Evolutionary conservation across 2,113 vertebrate genomes (phyloP).

Genomic region (Meles meles): DNA sequence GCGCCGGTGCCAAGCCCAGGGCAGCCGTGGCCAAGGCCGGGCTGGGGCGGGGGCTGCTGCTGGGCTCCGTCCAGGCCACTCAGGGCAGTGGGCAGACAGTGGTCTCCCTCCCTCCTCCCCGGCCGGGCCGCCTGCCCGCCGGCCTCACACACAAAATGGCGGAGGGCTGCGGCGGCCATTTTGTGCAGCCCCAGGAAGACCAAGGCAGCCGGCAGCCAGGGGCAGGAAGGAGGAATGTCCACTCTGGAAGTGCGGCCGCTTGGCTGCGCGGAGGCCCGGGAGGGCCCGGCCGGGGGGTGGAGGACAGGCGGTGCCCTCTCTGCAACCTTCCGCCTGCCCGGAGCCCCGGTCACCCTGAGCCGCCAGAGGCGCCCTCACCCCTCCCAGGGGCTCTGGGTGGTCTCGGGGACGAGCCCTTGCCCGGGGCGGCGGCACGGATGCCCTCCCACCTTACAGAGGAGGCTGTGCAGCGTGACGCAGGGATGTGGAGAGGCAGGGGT

Average conservation of each 20-base stretch:
- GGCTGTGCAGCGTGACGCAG: accelerated
- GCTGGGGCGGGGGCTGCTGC: background rate
- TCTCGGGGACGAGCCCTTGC: accelerated
- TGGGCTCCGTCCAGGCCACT: conserved; percentile 45
- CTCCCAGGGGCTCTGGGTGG: accelerated
- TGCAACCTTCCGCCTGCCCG: background rate
- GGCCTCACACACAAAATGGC: conserved; percentile 32
- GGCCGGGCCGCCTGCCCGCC: background rate
- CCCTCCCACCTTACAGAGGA: too few species aligned
- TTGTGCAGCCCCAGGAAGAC: background rate
- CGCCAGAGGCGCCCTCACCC: background rate
- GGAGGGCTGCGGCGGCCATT: conserved; percentile 43
- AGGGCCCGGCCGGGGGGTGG: background rate
- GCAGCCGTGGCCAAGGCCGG: background rate
- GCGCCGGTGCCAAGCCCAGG: background rate
- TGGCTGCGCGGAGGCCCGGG: accelerated
- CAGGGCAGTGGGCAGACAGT: background rate
- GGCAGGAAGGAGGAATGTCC: background rate
- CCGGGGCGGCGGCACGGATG: accelerated
- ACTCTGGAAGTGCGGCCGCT: accelerated
- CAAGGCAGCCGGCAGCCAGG: background rate
- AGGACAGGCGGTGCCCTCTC: background rate
- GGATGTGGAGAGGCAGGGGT: background rate
- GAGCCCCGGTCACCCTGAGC: accelerated
- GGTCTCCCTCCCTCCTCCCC: background rate